phyloP scores from a whole-genome alignment of 1,140 invertebrate species.

The Camponotus vicinus region DNA sequence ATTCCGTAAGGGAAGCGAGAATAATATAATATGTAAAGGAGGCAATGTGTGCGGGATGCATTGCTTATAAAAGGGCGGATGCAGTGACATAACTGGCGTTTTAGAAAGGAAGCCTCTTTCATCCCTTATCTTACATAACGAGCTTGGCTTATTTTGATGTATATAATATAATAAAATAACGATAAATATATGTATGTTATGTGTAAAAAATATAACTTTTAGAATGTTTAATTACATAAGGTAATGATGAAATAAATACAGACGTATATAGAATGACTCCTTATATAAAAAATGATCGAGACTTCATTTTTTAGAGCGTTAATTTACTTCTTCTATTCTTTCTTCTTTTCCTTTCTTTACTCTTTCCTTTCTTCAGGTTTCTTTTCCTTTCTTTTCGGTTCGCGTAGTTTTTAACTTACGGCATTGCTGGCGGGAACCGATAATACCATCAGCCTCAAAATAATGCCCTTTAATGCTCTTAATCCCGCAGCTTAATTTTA shows the following conservation, averaged over 20 bases:
- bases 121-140: not conserved
- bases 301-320: not conserved
- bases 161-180: constrained; percentile 8
- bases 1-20: constrained; percentile 22
- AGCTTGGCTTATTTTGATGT: not conserved
- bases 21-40: constrained; percentile 38
- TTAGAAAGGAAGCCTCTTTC: not conserved
- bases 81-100: constrained; percentile 19
- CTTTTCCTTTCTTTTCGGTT: not conserved
- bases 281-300: not conserved
- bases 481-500: constrained; percentile 43
- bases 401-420: not conserved
- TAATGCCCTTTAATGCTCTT: constrained; percentile 45
- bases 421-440: constrained; percentile 5
- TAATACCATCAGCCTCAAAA: constrained; percentile 27
- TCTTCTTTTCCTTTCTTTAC: too few species aligned
- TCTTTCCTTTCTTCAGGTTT: not conserved
- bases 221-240: not conserved
- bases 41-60: not conserved
- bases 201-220: not conserved
- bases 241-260: not conserved
- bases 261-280: not conserved
- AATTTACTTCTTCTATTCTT: not conserved
- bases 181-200: not conserved
- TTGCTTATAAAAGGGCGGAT: constrained; percentile 29